Evolutionary conservation across 2,797 vertebrate species (phyloP), one percentile per base, ranked within the genome.

Genomic region (Zalophus californianus): DNA sequence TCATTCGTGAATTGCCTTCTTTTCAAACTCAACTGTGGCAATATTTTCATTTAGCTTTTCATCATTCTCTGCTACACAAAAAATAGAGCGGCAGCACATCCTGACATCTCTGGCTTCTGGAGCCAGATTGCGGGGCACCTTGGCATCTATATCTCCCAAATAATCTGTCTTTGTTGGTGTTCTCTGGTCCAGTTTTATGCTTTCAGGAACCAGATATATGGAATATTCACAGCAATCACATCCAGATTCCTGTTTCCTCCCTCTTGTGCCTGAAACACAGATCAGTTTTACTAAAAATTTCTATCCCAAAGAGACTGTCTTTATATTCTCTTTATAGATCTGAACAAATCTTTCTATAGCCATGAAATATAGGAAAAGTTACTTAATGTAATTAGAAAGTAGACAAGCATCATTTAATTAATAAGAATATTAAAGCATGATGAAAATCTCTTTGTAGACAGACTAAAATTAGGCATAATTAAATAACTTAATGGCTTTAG

Each of bases 211-310:
- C 95, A 98, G 72, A 2, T 82, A n/a, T 68, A 98, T 93, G 29
- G 97, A 98, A 32, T 82, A 97, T 66, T 98, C 98, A 1, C 97
- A 98, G 0, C 96, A 75, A 56, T 98, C 98, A 41, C 97, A 98
- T 48, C 97, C 98, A 96, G 98, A 98, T 64, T 98, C 91, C 72
- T 98, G 98, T 90, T 98, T 96, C 93, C 98, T 98, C 91, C 92
- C 98, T 98, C 84, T 98, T 98, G 32, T 60, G 98, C 98, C 98
- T 98, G 62, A 98, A 98, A 18, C 98, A 98, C 38, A 98, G 98
- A 92, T 98, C 98, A 90, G 97, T 96, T 72, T 58, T 95, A 50
- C 38, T 89, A 35, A 98, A 94, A 60, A 97, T 52, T 86, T 98
- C 97, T 27, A 64, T 98, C 58, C 97, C 97, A 70, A 98, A 98